Evolutionary conservation across 2,888 invertebrate species (phyloP), one percentile per base, ranked within the genome.

Genomic region (Liopterus haemorrhoidalis): DNA sequence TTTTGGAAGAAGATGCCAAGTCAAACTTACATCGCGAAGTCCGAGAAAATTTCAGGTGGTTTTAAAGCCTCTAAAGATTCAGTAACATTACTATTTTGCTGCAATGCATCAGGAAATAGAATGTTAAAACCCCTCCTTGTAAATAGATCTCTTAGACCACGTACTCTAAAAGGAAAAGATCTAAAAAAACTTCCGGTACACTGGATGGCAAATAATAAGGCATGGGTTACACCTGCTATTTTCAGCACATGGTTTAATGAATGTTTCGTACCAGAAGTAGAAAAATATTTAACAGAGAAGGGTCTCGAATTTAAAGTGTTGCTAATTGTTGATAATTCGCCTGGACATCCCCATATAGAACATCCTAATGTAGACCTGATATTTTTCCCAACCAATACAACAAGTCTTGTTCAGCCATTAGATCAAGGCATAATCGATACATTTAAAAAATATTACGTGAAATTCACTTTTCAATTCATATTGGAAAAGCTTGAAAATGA

Each of bases 341-440:
- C 55, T 15, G 50, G 49, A 25, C 52, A 57, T 42, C 52, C 51
- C 9, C 30, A 37, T 38, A 19, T 3, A 24, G 44, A 24, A 19
- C 41, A 51, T 27, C 30, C 30, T 33, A 22, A 12, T 14, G 41
- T 51, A 14, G 18, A 54, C 41, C 40, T 51, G 8, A 31, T 49
- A 24, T 59, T 53, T 46, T 51, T 60, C 15, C 57, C 58, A 18
- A 49, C 54, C 37, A 61, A 59, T 45, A 57, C 54, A 6, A 59
- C 57, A 22, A 51, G 54, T 4, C 46, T 57, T 15, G 49, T 61
- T 5, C 57, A 59, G 45, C 57, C 54, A 31, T 46, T 55, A 33
- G 57, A 56, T 49, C 55, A 57, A 51, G 57, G 51, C 9, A 48
- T 52, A 16, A 52, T 54, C 30, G 15, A 46, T 30, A 51, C 33